phyloP scores from a whole-genome alignment of 2,113 vertebrate species.

The Lichenostomus cassidix region DNA sequence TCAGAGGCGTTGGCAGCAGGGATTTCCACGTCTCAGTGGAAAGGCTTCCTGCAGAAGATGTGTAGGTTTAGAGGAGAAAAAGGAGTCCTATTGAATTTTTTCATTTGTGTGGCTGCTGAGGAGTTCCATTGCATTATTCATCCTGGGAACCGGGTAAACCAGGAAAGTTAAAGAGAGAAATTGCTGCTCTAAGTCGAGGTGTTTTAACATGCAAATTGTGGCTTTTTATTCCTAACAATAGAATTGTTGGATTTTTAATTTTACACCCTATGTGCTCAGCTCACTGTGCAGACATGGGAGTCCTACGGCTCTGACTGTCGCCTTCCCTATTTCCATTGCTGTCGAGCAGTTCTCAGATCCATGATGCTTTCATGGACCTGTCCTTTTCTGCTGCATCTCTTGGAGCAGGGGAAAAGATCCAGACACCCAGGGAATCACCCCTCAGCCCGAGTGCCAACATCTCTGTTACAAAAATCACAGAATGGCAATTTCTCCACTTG shows the following conservation, averaged over 20 bases:
- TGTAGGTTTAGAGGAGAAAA: neutral
- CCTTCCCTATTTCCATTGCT: neutral
- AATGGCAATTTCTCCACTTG: neutral
- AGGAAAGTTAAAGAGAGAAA: neutral
- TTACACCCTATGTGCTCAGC: neutral
- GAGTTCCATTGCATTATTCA: conserved; percentile 38
- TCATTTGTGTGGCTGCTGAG: neutral
- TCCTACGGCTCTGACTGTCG: neutral
- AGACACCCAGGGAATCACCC: neutral
- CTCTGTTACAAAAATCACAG: neutral
- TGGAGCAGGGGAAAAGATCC: neutral
- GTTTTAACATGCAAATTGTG: neutral
- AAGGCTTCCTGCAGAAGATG: neutral
- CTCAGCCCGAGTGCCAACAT: fast-evolving
- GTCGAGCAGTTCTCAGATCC: neutral
- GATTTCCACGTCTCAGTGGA: neutral
- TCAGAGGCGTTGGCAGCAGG: neutral
- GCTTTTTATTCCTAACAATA: neutral
- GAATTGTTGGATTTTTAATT: neutral
- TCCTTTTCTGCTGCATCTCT: neutral
- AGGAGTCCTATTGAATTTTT: neutral
- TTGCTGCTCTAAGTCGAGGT: neutral
- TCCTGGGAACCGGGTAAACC: conserved; percentile 29
- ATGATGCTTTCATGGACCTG: conserved; percentile 36
- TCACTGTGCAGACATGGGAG: neutral